Evolutionary conservation across 2,113 vertebrate species (phyloP), one percentile per base, ranked within the genome.

Genomic region (Parus major): DNA sequence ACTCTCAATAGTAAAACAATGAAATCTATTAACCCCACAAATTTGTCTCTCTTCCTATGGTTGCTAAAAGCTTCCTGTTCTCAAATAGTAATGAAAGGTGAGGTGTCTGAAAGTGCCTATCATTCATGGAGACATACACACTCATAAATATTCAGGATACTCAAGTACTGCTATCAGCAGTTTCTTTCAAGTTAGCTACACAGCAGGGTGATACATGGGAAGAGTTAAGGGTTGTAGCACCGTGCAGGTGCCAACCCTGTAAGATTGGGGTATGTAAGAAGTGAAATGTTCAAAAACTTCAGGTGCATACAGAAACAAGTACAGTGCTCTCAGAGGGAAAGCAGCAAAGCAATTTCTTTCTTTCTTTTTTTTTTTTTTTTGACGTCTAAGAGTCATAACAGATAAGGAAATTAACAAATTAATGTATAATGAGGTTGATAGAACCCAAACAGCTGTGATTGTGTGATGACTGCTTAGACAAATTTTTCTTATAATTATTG

Each of bases 401-500:
- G 47, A 21, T 47, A 15, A 75, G 63, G 20, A 90, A 90, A 68
- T 49, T 35, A 23, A 94, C 47, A 91, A n/a, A 44, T 27, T 29
- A 46, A 31, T 28, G 5, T 46, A 59, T 3, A 59, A 7, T 35
- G 19, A 94, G 25, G 15, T 9, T 95, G 80, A 85, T 64, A 47
- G 42, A 86, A 91, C 35, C 22, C 21, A 83, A 21, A 39, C 15
- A 72, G 29, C 44, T 39, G 39, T 39, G 39, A 39, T 39, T 12
- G 64, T 55, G 44, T 42, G 9, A 21, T 57, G 39, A 68, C 55
- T 25, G 15, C 57, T 92, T 36, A 59, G 19, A 46, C 50, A 84
- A 12, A 65, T 61, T 95, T 96, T 95, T 70, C 15, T 95, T 56
- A 65, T 79, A 29, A 50, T 69, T 91, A n/a, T 39, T 87, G 46